phyloP scores from a whole-genome alignment of 2,888 invertebrate species.

The Sicus ferrugineus region DNA sequence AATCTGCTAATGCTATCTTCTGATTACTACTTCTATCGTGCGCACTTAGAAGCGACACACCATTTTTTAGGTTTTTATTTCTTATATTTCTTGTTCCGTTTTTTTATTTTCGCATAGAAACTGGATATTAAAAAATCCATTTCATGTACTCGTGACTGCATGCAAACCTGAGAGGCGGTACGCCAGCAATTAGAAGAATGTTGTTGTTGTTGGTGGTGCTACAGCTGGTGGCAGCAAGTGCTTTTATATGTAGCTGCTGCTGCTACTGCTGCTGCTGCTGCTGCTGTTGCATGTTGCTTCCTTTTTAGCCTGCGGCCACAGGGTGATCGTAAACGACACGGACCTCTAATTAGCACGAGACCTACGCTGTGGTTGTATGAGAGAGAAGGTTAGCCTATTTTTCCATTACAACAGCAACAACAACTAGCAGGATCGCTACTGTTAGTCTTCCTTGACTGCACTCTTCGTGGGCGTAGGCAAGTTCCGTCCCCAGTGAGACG shows the following conservation, averaged over 20 bases:
- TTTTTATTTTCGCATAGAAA: background rate
- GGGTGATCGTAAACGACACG: conserved; percentile 40
- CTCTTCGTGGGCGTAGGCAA: no score
- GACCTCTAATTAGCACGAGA: conserved; percentile 43
- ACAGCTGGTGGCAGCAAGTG: conserved; percentile 26
- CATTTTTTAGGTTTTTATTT: background rate
- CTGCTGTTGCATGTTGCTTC: background rate
- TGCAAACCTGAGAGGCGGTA: background rate
- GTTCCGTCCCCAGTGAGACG: no score
- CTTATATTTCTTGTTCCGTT: background rate
- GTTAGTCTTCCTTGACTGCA: no score
- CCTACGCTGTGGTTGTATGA: background rate
- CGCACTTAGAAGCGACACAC: background rate
- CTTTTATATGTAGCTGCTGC: conserved; percentile 21
- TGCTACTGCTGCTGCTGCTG: background rate
- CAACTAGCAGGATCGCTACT: background rate
- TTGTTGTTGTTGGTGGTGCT: background rate
- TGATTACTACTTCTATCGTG: conserved; percentile 1
- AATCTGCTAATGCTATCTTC: background rate
- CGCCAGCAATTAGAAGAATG: background rate
- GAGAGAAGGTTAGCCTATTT: background rate
- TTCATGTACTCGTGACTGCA: conserved; percentile 30
- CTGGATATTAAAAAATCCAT: conserved; percentile 24
- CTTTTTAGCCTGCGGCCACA: conserved; percentile 37
- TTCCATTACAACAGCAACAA: background rate